A percentile compares a stretch with the other conserved stretches of the same genome.
Conservation (phyloP, 2,113 vertebrate genomes). For the Anseranas semipalmata region DNA sequence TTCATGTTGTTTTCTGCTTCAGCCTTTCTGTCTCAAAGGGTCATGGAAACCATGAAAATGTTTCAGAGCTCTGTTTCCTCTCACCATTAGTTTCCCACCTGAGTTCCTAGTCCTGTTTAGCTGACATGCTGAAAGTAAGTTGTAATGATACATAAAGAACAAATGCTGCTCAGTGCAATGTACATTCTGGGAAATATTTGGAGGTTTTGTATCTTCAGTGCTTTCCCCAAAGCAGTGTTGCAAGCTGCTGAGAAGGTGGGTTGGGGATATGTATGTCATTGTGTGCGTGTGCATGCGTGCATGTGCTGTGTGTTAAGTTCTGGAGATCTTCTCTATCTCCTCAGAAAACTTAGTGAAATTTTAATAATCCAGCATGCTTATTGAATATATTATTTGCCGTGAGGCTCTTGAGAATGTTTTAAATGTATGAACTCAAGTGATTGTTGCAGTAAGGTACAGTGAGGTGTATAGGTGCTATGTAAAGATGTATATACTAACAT, state of each 20-base stretch:
- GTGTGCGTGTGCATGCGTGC: too few species aligned
- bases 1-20: constrained; percentile 5
- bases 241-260: neutral
- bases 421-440: neutral
- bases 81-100: neutral
- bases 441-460: neutral
- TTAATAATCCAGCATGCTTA: neutral
- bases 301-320: neutral
- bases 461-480: neutral
- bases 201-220: neutral
- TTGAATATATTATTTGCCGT: neutral
- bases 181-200: neutral
- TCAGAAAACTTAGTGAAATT: neutral
- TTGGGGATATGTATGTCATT: neutral
- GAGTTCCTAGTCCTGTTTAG: neutral
- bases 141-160: neutral
- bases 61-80: constrained; percentile 1
- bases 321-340: neutral
- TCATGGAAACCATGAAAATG: neutral
- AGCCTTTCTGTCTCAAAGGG: neutral
- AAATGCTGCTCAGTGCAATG: neutral
- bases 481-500: neutral
- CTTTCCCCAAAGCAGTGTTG: neutral
- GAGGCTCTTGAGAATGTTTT: neutral
- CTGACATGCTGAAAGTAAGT: neutral